Conservation (phyloP, 2,797 vertebrate species). For the Siniperca undulata region DNA sequence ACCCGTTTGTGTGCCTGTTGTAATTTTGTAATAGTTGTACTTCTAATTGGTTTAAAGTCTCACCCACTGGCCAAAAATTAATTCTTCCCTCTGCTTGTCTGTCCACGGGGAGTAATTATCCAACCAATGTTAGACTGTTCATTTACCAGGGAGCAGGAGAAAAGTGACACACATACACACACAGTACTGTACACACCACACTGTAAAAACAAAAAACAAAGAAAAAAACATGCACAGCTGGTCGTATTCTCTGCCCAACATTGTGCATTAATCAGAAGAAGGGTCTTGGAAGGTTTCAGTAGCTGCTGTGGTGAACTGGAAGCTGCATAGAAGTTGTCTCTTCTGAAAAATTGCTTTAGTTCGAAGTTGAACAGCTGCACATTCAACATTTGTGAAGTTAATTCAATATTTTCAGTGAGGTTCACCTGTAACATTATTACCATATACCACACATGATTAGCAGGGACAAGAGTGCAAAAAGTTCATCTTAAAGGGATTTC, state of each 20-base stretch:
- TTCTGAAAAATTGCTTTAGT: slow-evolving; percentile 3
- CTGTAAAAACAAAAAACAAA: background rate
- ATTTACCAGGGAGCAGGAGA: slow-evolving; percentile 41
- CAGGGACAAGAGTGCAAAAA: background rate
- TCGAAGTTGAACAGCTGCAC: background rate
- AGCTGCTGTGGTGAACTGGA: background rate
- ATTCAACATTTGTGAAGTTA: background rate
- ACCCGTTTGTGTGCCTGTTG: slow-evolving; percentile 5
- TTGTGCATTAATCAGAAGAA: slow-evolving; percentile 30
- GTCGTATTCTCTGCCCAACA: slow-evolving; percentile 3
- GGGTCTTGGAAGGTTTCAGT: background rate
- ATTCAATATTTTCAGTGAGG: background rate
- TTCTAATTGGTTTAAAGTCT: slow-evolving; percentile 58
- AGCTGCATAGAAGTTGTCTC: background rate
- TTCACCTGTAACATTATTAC: background rate
- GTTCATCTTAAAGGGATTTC: background rate
- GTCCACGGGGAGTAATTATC: slow-evolving; percentile 58
- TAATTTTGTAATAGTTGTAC: slow-evolving; percentile 43
- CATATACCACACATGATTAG: background rate
- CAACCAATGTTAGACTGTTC: slow-evolving; percentile 34
- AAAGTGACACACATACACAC: slow-evolving; percentile 4
- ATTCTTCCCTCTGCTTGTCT: slow-evolving; percentile 32
- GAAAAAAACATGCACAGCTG: slow-evolving; percentile 6
- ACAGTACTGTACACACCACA: slow-evolving; percentile 6
- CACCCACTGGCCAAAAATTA: slow-evolving; percentile 46